Conservation (phyloP, 2,113 vertebrate species). For the Heterotilapia buettikoferi region DNA sequence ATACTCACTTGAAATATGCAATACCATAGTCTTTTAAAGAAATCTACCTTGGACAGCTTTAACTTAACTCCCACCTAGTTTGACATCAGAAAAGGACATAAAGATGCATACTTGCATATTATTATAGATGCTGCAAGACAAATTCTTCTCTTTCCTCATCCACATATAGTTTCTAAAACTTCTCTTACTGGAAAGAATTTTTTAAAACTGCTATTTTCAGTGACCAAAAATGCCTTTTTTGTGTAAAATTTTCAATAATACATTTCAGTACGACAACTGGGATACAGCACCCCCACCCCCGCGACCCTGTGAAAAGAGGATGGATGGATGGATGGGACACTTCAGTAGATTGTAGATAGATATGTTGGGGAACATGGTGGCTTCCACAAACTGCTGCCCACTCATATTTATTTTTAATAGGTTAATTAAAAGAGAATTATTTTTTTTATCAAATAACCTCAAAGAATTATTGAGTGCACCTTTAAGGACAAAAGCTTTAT, state of each 20-base stretch:
- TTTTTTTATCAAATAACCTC: background rate
- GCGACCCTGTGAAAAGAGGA: background rate
- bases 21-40: background rate
- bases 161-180: background rate
- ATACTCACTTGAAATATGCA: background rate
- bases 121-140: background rate
- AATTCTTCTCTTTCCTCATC: background rate
- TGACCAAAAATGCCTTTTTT: background rate
- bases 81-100: background rate
- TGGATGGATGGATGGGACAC: background rate
- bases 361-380: background rate
- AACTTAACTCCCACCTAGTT: background rate
- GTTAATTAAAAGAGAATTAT: background rate
- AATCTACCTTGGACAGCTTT: background rate
- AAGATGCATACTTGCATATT: background rate
- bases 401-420: background rate
- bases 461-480: background rate
- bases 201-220: background rate
- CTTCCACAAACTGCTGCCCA: background rate
- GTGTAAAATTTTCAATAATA: background rate
- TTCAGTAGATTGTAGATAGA: background rate
- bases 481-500: background rate
- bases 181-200: background rate
- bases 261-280: background rate
- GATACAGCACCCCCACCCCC: no score